A percentile compares a stretch with the other conserved stretches of the same genome.
Conservation (phyloP, 2,888 invertebrate species). For the Lasioglossum marginatum region DNA sequence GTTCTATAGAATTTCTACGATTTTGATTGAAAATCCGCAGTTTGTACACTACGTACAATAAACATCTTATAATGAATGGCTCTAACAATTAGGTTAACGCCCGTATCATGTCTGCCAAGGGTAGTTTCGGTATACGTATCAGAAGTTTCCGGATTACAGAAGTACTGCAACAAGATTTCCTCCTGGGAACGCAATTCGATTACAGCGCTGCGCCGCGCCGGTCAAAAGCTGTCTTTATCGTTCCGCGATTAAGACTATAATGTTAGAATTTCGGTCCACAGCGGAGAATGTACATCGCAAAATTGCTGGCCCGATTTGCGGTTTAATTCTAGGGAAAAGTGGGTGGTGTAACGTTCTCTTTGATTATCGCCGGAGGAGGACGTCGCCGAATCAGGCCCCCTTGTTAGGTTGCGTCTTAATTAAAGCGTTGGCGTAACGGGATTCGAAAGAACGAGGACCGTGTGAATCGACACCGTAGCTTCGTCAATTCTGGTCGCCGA, state of each 20-base stretch:
- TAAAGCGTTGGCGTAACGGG: slow-evolving; percentile 49
- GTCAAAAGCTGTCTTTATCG: slow-evolving; percentile 49
- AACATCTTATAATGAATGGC: neutral
- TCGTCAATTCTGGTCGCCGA: neutral
- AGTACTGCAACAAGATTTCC: slow-evolving; percentile 12
- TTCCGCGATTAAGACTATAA: slow-evolving; percentile 53
- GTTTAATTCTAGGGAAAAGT: slow-evolving; percentile 49
- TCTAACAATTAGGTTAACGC: neutral
- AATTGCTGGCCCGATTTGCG: slow-evolving; percentile 54
- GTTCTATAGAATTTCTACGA: too few species aligned
- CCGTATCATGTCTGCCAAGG: neutral
- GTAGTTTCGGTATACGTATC: neutral
- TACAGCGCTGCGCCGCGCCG: neutral
- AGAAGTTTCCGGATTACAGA: neutral
- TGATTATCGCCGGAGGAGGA: slow-evolving; percentile 50
- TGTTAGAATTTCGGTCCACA: slow-evolving; percentile 46
- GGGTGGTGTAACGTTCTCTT: slow-evolving; percentile 47
- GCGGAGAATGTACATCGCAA: slow-evolving; percentile 42
- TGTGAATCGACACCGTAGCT: neutral
- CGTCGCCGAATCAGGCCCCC: slow-evolving; percentile 39
- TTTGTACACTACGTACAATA: neutral
- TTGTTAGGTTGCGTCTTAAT: slow-evolving; percentile 53
- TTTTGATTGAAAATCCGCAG: neutral
- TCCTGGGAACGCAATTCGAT: slow-evolving; percentile 5
- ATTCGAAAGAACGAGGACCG: slow-evolving; percentile 44